Evolutionary conservation across 2,797 vertebrate genomes (phyloP).

Genomic region (Sebastes kiyomatsui): DNA sequence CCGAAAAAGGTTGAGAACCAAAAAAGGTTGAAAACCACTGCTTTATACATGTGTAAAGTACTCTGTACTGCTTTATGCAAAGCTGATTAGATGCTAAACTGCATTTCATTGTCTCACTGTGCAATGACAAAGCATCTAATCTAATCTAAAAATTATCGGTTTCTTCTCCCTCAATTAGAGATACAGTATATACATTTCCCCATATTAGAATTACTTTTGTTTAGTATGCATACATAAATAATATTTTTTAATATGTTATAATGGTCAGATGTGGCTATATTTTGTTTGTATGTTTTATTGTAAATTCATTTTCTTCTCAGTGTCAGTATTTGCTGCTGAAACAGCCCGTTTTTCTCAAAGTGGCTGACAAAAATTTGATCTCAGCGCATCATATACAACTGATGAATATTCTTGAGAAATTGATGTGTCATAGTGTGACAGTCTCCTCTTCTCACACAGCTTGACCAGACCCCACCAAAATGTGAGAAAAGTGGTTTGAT

Average conservation of each 20-base stretch:
- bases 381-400: not conserved
- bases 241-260: not conserved
- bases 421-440: not conserved
- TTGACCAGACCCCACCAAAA: not conserved
- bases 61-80: not conserved
- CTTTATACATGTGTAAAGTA: not conserved
- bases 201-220: not conserved
- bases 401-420: not conserved
- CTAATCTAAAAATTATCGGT: not conserved
- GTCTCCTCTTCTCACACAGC: not conserved
- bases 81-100: not conserved
- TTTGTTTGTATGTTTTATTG: not conserved
- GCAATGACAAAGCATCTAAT: not conserved
- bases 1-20: too few species aligned
- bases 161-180: not conserved
- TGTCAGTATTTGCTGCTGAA: not conserved
- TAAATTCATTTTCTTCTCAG: not conserved
- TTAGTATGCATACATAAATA: not conserved
- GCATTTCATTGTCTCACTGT: not conserved
- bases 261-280: not conserved
- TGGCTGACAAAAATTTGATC: rapidly evolving
- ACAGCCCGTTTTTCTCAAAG: not conserved
- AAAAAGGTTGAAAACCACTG: too few species aligned
- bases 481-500: conserved; percentile 6
- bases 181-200: not conserved